Conservation (phyloP, 2,888 invertebrate species). For the Fragum fragum region DNA sequence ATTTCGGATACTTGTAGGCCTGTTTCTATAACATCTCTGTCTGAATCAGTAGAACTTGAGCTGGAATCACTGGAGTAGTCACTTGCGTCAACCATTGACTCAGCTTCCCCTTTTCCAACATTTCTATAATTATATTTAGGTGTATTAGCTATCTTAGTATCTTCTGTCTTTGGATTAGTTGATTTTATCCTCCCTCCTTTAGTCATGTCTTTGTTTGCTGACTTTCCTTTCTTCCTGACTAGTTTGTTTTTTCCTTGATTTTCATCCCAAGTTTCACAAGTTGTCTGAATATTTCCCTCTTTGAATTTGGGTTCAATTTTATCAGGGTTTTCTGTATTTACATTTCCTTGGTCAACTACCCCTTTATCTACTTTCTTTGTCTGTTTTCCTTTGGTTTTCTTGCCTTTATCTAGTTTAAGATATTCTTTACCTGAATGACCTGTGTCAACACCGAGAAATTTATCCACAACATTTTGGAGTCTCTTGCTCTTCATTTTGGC, state of each 20-base stretch:
- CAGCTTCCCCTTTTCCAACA: neutral
- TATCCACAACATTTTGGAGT: slow-evolving; percentile 56
- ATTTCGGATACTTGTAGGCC: slow-evolving; percentile 58
- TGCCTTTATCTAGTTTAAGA: neutral
- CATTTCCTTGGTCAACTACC: too few species aligned
- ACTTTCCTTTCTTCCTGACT: neutral
- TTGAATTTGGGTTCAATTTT: neutral
- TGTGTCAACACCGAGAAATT: slow-evolving; percentile 26
- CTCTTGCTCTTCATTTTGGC: slow-evolving; percentile 58
- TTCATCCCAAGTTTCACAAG: neutral
- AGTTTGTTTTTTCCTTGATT: neutral
- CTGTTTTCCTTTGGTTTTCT: neutral
- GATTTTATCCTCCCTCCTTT: neutral
- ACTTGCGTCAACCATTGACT: neutral
- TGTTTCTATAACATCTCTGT: slow-evolving; percentile 35
- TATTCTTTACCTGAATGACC: neutral
- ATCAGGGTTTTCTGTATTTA: too few species aligned
- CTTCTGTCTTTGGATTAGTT: too few species aligned
- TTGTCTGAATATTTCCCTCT: neutral
- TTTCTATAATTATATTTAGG: neutral
- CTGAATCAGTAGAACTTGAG: slow-evolving; percentile 28
- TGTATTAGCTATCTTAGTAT: too few species aligned
- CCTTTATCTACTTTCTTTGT: too few species aligned
- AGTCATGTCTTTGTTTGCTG: neutral
- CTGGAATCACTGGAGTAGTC: slow-evolving; percentile 26